Conservation (phyloP, 2,113 vertebrate genomes). For the Phoenicopterus ruber region DNA sequence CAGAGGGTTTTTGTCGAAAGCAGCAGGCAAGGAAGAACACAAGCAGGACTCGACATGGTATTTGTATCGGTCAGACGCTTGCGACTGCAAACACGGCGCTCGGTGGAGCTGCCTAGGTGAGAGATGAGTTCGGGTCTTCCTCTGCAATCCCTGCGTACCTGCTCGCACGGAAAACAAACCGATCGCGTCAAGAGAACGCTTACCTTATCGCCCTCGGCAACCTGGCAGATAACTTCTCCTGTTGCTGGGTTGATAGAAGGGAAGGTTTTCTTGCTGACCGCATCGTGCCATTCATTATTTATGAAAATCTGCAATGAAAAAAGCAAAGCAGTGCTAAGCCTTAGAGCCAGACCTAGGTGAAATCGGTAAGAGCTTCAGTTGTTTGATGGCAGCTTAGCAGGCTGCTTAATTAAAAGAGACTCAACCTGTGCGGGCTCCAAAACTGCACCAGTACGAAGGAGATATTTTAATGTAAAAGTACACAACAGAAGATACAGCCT, state of each 20-base stretch:
- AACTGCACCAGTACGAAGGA: neutral
- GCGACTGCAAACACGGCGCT: neutral
- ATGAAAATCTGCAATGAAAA: conserved; percentile 86
- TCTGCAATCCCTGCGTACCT: neutral
- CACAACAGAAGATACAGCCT: neutral
- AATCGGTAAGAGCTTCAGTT: neutral
- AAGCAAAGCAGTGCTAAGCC: neutral
- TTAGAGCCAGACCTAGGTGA: neutral
- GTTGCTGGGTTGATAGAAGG: conserved; percentile 90
- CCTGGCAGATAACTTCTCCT: conserved; percentile 90
- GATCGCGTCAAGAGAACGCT: neutral
- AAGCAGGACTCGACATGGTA: fast-evolving
- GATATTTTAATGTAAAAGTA: neutral
- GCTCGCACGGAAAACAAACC: fast-evolving
- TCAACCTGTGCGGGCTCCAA: neutral
- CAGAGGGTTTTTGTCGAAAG: neutral
- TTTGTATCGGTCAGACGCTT: neutral
- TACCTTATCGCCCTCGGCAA: conserved; percentile 91
- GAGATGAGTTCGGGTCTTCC: neutral
- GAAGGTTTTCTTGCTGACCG: conserved; percentile 87
- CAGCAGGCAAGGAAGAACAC: neutral
- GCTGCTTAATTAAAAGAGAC: neutral
- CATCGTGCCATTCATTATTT: conserved; percentile 92
- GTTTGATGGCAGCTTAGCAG: neutral
- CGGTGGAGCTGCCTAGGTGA: neutral